These are phyloP conservation scores for Terrapene triunguis DNA, from an alignment of 2,113 vertebrate genomes.

Conservation along the genomic window DNA sequence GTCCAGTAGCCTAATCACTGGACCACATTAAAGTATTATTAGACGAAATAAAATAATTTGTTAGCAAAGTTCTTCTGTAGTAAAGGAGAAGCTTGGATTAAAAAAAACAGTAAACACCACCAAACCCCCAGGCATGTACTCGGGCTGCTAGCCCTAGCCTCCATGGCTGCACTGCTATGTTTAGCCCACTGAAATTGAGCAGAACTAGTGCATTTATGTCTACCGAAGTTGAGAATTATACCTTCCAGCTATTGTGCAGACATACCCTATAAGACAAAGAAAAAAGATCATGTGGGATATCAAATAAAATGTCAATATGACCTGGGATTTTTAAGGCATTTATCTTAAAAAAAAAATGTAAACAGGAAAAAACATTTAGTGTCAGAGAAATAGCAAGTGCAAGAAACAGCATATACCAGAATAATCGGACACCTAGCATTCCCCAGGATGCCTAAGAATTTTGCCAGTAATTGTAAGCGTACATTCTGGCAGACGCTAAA, in stretches of 20 bases:
- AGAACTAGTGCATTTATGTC: not conserved
- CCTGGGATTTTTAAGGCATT: accelerated
- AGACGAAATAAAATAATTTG: not conserved
- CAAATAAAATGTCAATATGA: not conserved
- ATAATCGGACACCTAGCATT: not conserved
- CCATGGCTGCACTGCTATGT: not conserved
- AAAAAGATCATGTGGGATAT: not conserved
- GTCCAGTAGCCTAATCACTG: not conserved
- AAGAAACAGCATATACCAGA: not conserved
- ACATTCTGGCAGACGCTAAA: not conserved
- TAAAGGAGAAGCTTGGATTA: not conserved
- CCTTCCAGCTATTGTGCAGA: not conserved
- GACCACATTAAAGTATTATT: not conserved
- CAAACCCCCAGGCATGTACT: not conserved
- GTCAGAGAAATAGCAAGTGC: not conserved
- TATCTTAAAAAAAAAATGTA: not conserved
- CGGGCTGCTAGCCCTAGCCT: not conserved
- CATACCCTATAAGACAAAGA: not conserved
- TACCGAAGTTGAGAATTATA: not conserved
- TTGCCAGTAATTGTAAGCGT: not conserved
- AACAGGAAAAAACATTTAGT: not conserved
- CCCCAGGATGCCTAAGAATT: not conserved
- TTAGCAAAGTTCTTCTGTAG: not conserved
- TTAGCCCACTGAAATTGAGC: not conserved
- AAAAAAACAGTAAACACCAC: not conserved